These are phyloP conservation scores for Elgaria multicarinata DNA, from an alignment of 2,113 vertebrate genomes.

Conservation along the genomic window DNA sequence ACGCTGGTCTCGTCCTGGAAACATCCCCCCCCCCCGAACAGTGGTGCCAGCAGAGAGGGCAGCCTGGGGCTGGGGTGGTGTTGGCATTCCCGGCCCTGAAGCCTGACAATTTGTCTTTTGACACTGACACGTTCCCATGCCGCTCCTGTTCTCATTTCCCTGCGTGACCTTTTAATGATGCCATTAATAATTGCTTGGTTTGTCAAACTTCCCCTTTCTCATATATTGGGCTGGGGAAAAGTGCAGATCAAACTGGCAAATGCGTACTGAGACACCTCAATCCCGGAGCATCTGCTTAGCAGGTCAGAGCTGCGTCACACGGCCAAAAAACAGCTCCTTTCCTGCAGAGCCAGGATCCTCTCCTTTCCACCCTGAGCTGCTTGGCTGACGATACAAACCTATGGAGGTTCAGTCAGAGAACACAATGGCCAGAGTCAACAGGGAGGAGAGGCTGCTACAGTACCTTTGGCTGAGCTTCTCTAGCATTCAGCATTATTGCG, in stretches of 20 bases:
- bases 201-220: neutral
- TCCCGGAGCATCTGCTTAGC: neutral
- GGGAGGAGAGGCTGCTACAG: too few relatives aligned
- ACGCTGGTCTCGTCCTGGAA: neutral
- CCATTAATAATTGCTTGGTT: neutral
- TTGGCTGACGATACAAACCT: too few relatives aligned
- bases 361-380: too few relatives aligned
- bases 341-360: too few relatives aligned
- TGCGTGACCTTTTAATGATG: neutral
- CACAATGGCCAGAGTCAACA: too few relatives aligned
- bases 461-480: too few relatives aligned
- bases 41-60: neutral
- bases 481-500: too few relatives aligned
- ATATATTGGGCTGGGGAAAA: neutral
- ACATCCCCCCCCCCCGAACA: neutral
- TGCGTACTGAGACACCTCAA: neutral
- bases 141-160: neutral
- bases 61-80: too few relatives aligned
- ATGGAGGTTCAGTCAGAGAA: too few relatives aligned
- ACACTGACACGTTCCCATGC: neutral
- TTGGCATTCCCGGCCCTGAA: neutral
- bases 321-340: too few relatives aligned
- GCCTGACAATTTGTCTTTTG: neutral
- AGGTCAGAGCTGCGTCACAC: neutral
- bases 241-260: neutral